Evolutionary conservation across 1,140 invertebrate genomes (phyloP).

Genomic region (Grapholita molesta): DNA sequence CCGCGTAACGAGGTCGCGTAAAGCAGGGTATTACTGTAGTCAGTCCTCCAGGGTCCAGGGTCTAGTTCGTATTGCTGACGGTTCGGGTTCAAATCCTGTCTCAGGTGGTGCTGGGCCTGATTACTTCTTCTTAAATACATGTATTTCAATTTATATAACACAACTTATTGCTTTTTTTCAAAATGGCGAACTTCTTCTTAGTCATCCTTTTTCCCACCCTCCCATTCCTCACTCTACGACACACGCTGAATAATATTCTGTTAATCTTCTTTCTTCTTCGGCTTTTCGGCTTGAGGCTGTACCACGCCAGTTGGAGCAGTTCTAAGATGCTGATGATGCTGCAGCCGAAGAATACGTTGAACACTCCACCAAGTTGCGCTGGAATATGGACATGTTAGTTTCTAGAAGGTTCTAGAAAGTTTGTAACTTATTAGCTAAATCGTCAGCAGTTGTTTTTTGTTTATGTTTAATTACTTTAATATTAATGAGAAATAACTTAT

Average conservation of each 20-base stretch:
- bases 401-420: background rate
- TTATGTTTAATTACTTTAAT: too few relatives aligned
- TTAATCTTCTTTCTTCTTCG: background rate
- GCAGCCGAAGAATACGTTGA: constrained; percentile 55
- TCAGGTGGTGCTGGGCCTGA: too few relatives aligned
- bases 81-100: too few relatives aligned
- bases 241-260: background rate
- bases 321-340: constrained; percentile 51
- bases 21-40: too few relatives aligned
- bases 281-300: background rate
- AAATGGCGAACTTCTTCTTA: background rate
- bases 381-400: constrained; percentile 26
- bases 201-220: background rate
- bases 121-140: too few relatives aligned
- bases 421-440: constrained; percentile 20
- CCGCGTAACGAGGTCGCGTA: too few relatives aligned
- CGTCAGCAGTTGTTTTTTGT: too few relatives aligned
- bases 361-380: constrained; percentile 55
- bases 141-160: background rate
- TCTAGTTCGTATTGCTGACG: too few relatives aligned
- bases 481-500: too few relatives aligned
- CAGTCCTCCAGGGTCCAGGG: too few relatives aligned
- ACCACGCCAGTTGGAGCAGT: constrained; percentile 28
- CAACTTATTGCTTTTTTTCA: background rate
- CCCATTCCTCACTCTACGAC: background rate